Evolutionary conservation across 2,797 vertebrate species (phyloP), one percentile per base, ranked within the genome.

Genomic region (Pipistrellus nathusii): DNA sequence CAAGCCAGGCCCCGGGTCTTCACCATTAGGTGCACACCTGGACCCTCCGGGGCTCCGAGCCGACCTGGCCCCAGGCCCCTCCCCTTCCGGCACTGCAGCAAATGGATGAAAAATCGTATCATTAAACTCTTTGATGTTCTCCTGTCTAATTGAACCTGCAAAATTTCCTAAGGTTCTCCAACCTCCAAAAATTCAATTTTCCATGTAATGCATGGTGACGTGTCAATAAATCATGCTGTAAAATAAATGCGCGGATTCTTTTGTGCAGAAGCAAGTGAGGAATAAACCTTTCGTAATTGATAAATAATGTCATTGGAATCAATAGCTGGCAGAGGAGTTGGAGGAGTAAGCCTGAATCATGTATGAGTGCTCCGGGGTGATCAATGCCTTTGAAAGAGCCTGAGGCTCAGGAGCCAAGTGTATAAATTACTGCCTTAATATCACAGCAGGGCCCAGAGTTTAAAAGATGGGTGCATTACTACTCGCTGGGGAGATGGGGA

Each of bases 251-350:
- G 6, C 41, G 55, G 96, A 97, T 98, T 91, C 97, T 97, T 96
- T 92, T 96, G 94, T 96, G 96, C 94, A 62, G 97, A 96, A 97
- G 71, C 95, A 91, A 97, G 96, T 9, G 6, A 98, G 97, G 97
- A 98, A 98, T 97, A 98, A 98, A 98, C 97, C 96, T 98, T 98
- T 97, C 97, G 97, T 98, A 98, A 98, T 98, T 98, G 98, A 98
- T 98, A 98, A 98, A 98, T 98, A 98, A 98, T 98, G 97, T 98
- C 97, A 97, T 96, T 96, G 94, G 96, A 97, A 98, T 98, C 98
- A 95, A 98, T 98, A 98, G 82, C 96, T 98, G 98, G 98, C 98
- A 98, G 96, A 97, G 97, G 97, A 97, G 96, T 94, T 85, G 85
- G 64, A 44, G 89, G 92, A 97, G 95, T 96, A 93, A 94, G 72